Base-by-base conservation (phyloP, 2,888 invertebrate species). In the Allygus modestus region DNA sequence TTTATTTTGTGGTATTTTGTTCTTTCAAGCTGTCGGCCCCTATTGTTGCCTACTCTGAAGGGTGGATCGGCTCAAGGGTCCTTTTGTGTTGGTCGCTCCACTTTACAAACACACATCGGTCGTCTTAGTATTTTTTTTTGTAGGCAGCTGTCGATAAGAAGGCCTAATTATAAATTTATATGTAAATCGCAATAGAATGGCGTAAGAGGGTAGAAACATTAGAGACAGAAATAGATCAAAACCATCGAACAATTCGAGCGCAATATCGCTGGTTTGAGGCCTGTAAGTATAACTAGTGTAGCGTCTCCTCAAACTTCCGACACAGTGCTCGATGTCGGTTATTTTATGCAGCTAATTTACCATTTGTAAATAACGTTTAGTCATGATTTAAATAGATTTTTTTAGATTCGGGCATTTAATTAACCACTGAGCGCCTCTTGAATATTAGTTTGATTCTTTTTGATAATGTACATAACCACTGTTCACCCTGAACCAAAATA, bases 111-210 rank as follows among this genome's bases (percentile, higher is more conserved):
- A 31, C 7, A 28, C 51, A 33, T 77, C 37, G 79, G 33, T 33
- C 54, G n/a, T 7, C 77, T 20, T 58, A 58, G 33, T 33, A 23
- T 54, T 77, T 83, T 28, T 83, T 83, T 73, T n/a, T n/a, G 23
- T 83, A 83, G 83, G 83, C 83, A 83, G 37, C 83, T 75, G 73
- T 83, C 54, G 28, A 83, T 54, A 75, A 23, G 75, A 83, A 83
- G 83, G 83, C 83, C 83, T 83, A 83, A 83, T 54, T 58, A 83
- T 75, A 83, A 75, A 75, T 75, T 75, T 58, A 75, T 83, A 37
- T 83, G 33, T 83, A 75, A 75, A 75, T 46, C 43, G 58, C 75
- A 75, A 75, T 83, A 83, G 73, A 83, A 46, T 41, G 83, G 75
- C 28, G 15, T 37, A 61, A 37, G 20, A 54, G 83, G 26, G 26